phyloP scores from a whole-genome alignment of 2,888 invertebrate genomes.

The Erpobdella octoculata region DNA sequence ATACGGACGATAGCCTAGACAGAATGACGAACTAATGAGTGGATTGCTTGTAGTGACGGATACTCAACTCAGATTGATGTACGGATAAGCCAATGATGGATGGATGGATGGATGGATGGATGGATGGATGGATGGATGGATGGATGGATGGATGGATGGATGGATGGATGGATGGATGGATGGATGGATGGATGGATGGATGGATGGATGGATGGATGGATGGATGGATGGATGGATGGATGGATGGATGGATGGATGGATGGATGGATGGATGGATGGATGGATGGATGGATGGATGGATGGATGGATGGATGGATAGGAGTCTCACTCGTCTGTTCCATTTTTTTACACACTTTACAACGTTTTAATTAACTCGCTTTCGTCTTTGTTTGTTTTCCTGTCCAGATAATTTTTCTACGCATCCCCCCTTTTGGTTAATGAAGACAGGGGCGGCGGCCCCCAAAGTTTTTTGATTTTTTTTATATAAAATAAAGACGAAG shows the following conservation, averaged over 20 bases:
- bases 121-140: not conserved
- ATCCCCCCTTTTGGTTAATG: too few relatives aligned
- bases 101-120: not conserved
- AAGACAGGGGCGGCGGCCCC: too few relatives aligned
- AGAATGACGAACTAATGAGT: not conserved
- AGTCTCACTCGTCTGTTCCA: too few relatives aligned
- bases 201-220: not conserved
- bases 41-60: not conserved
- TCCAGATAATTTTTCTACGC: too few relatives aligned
- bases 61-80: not conserved
- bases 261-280: not conserved
- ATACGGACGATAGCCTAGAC: too few relatives aligned
- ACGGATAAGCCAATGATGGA: not conserved
- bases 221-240: not conserved
- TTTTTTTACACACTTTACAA: too few relatives aligned
- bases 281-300: not conserved
- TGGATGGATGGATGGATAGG: not conserved
- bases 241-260: not conserved
- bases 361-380: too few relatives aligned
- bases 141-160: not conserved
- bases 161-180: not conserved
- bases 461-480: too few relatives aligned
- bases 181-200: not conserved
- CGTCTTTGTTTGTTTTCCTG: too few relatives aligned
- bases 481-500: too few relatives aligned